Base-by-base conservation (phyloP, 2,888 invertebrate genomes). In the Clanis bilineata region DNA sequence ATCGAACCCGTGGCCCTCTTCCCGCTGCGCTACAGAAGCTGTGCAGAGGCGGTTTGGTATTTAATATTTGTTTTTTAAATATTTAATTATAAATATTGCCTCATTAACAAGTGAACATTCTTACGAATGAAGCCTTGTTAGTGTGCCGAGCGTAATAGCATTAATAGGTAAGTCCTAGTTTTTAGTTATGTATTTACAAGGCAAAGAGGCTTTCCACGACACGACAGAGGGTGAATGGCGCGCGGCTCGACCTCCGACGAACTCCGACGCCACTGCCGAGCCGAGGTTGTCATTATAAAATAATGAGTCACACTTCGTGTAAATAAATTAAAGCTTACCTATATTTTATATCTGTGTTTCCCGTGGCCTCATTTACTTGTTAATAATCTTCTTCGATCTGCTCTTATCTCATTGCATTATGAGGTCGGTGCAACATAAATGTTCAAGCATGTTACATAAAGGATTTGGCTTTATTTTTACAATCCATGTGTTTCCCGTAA, bases 101-200 rank as follows among this genome's bases (percentile, higher is more conserved):
- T 41, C 54, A 51, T 54, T 54, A 38, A 57, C 57, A 57, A 28
- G 45, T 44, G 23, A 43, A 54, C 28, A n/a, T 39, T 21, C 39
- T 45, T 18, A 57, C 45, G 57, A 58, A 58, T 59, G 76, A 79
- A 78, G 72, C 73, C 77, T 69, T 56, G 62, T 65, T 67, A 63
- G 60, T 44, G 57, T 43, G 57, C 51, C 58, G 57, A 58, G 66
- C 64, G 68, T 75, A 77, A 78, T 78, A 75, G 68, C 63, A 70
- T 79, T 76, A 78, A 62, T 56, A 55, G 44, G 36, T 55, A 39
- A 61, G 39, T 58, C 60, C 51, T 58, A 58, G 60, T 45, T 39
- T 63, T 58, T 60, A 56, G 43, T 47, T 47, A 51, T 64, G 60
- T 62, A 60, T 45, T 59, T 60, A 58, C 63, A 61, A 58, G 51